These are phyloP conservation scores for Malacosoma neustria DNA, from an alignment of 2,888 invertebrate genomes.

Conservation along the genomic window DNA sequence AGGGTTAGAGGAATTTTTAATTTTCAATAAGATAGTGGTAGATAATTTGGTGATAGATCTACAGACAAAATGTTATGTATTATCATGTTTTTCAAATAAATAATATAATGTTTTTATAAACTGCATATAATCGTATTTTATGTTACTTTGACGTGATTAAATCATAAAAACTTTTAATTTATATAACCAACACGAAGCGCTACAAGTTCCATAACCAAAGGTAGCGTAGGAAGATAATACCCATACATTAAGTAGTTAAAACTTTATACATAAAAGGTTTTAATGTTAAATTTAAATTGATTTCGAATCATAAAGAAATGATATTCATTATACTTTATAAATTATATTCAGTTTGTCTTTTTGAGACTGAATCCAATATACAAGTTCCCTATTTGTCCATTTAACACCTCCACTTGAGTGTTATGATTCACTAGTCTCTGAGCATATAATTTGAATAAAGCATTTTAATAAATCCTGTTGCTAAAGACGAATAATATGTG, in stretches of 20 bases:
- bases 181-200: too few species aligned
- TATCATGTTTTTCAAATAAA: too few species aligned
- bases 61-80: too few species aligned
- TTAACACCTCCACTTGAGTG: slow-evolving; percentile 37
- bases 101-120: too few species aligned
- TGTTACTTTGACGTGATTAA: too few species aligned
- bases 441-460: slow-evolving; percentile 21
- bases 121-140: too few species aligned
- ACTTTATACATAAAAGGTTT: neutral
- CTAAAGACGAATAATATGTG: slow-evolving; percentile 26
- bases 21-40: too few species aligned
- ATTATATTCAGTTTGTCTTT: slow-evolving; percentile 7
- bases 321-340: slow-evolving; percentile 15
- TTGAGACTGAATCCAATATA: slow-evolving; percentile 20
- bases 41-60: too few species aligned
- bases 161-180: too few species aligned
- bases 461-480: slow-evolving; percentile 25
- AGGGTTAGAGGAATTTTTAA: too few species aligned
- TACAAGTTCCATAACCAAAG: neutral
- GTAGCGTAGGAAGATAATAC: neutral
- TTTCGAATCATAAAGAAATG: slow-evolving; percentile 22
- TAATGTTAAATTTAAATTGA: neutral
- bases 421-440: slow-evolving; percentile 47
- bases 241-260: neutral
- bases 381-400: slow-evolving; percentile 44